Conservation (phyloP, 2,888 invertebrate genomes). For the Piscicola geometra region DNA sequence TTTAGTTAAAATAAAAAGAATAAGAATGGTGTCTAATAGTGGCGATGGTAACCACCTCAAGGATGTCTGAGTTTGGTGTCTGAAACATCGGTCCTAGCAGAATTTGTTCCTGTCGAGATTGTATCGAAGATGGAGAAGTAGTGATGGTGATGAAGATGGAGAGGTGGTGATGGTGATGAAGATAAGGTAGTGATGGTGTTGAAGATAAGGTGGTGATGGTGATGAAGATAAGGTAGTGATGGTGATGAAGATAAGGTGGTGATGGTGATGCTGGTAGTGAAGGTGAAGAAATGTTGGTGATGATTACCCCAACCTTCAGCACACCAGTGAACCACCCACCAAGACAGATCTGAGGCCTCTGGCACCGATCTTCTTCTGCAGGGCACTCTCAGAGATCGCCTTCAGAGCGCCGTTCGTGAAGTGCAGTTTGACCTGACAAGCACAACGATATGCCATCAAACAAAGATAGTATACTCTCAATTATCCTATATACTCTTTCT, state of each 20-base stretch:
- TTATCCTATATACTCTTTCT: no score
- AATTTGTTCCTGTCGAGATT: slow-evolving; percentile 71
- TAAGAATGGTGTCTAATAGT: no score
- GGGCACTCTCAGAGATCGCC: slow-evolving; percentile 82
- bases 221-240: no score
- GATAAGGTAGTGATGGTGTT: no score
- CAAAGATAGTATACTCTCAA: no score
- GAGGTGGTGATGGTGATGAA: neutral
- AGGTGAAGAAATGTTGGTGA: neutral
- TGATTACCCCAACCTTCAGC: slow-evolving; percentile 46
- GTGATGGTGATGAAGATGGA: neutral
- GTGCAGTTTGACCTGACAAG: slow-evolving; percentile 75
- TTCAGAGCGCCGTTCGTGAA: slow-evolving; percentile 83
- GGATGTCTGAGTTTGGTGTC: slow-evolving; percentile 88
- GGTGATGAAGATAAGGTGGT: no score
- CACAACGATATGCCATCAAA: no score
- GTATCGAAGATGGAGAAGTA: neutral
- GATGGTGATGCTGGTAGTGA: neutral
- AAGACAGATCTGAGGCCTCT: slow-evolving; percentile 89
- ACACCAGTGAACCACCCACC: slow-evolving; percentile 59
- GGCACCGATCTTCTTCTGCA: slow-evolving; percentile 91
- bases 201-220: neutral
- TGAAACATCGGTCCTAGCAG: slow-evolving; percentile 96
- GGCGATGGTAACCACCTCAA: slow-evolving; percentile 62
- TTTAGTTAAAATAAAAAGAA: no score